Conservation (phyloP, 1,140 invertebrate species). For the Ericerus pela region DNA sequence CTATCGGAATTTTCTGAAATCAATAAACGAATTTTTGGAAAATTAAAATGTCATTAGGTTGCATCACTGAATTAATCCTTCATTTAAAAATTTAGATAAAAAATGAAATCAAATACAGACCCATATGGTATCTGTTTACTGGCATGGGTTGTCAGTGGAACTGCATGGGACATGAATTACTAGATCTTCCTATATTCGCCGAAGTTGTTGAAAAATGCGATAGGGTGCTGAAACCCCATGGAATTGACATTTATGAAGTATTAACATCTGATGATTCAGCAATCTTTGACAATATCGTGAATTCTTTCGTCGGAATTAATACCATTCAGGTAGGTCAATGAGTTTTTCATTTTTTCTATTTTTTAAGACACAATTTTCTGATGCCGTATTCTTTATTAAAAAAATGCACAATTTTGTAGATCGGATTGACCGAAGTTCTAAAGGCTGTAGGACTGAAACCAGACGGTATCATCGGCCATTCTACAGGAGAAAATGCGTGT, state of each 20-base stretch:
- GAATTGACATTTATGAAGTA: constrained; percentile 44
- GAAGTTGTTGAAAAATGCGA: constrained; percentile 44
- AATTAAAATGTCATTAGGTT: not conserved
- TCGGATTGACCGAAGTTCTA: constrained; percentile 52
- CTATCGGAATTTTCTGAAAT: not conserved
- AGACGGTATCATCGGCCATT: constrained; percentile 53
- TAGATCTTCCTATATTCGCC: constrained; percentile 49
- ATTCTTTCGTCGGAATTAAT: constrained; percentile 55
- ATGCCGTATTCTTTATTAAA: not conserved
- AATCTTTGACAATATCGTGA: constrained; percentile 43
- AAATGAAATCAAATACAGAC: constrained; percentile 13
- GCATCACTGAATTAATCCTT: not conserved
- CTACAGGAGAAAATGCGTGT: constrained; percentile 47
- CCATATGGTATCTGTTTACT: constrained; percentile 38
- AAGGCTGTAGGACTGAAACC: constrained; percentile 36
- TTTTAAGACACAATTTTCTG: not conserved
- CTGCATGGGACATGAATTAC: constrained; percentile 42
- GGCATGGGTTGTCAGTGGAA: constrained; percentile 53
- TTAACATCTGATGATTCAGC: constrained; percentile 39
- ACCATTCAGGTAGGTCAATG: constrained; percentile 58
- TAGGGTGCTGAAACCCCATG: constrained; percentile 37
- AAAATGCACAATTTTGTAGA: constrained; percentile 28
- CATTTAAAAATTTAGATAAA: not conserved
- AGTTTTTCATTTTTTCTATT: not conserved
- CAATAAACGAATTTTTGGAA: not conserved